Conservation (phyloP, 1,140 invertebrate species). For the Aphelinus certus region DNA sequence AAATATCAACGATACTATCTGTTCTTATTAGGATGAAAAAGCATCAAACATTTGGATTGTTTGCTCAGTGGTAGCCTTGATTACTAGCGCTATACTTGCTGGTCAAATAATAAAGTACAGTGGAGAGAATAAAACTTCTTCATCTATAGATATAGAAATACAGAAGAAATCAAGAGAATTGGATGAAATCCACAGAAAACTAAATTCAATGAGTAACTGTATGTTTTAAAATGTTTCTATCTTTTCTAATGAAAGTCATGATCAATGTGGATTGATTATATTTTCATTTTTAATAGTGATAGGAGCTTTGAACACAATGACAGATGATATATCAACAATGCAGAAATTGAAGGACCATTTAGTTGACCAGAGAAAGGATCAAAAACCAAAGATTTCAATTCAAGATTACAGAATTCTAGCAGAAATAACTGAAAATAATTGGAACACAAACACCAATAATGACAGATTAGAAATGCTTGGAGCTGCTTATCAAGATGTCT, state of each 20-base stretch:
- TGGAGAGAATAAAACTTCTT: background rate
- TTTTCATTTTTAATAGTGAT: conserved; percentile 25
- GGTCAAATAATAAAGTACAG: conserved; percentile 21
- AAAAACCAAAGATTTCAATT: background rate
- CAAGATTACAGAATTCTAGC: conserved; percentile 5
- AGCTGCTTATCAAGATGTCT: conserved; percentile 24
- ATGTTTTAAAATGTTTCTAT: conserved; percentile 7
- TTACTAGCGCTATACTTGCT: conserved; percentile 18
- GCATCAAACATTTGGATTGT: conserved; percentile 14
- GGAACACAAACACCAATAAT: conserved; percentile 5
- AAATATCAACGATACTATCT: background rate
- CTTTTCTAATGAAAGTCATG: background rate
- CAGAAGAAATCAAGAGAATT: conserved; percentile 26
- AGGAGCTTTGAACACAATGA: conserved; percentile 23
- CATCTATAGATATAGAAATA: conserved; percentile 8
- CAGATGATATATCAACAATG: conserved; percentile 23
- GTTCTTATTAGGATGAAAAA: conserved; percentile 24
- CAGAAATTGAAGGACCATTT: conserved; percentile 22
- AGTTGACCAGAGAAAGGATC: conserved; percentile 3
- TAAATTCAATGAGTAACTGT: conserved; percentile 34
- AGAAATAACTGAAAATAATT: conserved; percentile 25
- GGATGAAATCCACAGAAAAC: conserved; percentile 22
- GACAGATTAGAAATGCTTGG: conserved; percentile 25
- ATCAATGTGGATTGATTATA: background rate
- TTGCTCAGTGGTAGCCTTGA: conserved; percentile 24